Conservation (phyloP, 2,797 vertebrate genomes). For the Falco berigora region DNA sequence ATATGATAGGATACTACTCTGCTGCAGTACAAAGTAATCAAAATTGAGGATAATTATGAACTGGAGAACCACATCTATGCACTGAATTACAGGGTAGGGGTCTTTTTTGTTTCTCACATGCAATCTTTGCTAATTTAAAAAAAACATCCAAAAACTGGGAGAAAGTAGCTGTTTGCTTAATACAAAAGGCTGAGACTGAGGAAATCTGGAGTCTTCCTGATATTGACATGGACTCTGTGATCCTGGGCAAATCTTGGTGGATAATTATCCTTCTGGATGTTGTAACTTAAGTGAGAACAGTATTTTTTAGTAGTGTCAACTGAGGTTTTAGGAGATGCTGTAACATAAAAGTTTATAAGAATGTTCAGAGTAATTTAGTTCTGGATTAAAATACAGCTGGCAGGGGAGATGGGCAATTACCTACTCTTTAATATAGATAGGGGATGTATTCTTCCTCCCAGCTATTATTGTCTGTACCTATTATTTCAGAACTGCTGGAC, state of each 20-base stretch:
- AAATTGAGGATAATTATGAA: background rate
- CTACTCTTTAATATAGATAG: background rate
- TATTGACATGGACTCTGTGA: background rate
- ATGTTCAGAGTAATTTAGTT: background rate
- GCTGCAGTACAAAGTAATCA: background rate
- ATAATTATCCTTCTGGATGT: background rate
- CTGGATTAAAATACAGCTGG: constrained; percentile 26
- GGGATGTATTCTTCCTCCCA: background rate
- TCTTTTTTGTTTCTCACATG: background rate
- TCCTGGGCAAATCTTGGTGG: background rate
- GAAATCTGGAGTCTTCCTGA: background rate
- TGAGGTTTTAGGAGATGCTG: background rate
- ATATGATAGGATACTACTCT: background rate
- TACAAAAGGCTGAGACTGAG: background rate
- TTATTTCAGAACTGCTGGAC: constrained; percentile 44
- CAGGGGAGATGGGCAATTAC: constrained; percentile 32
- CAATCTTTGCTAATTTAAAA: background rate
- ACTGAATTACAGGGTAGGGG: background rate
- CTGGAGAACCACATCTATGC: background rate
- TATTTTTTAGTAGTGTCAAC: background rate
- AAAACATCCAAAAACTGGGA: background rate
- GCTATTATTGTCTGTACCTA: constrained; percentile 1
- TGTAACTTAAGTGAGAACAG: background rate
- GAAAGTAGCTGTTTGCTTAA: background rate
- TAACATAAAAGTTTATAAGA: background rate